These are phyloP conservation scores for Eulacestoma nigropectus DNA, from an alignment of 2,113 vertebrate genomes.

Conservation along the genomic window DNA sequence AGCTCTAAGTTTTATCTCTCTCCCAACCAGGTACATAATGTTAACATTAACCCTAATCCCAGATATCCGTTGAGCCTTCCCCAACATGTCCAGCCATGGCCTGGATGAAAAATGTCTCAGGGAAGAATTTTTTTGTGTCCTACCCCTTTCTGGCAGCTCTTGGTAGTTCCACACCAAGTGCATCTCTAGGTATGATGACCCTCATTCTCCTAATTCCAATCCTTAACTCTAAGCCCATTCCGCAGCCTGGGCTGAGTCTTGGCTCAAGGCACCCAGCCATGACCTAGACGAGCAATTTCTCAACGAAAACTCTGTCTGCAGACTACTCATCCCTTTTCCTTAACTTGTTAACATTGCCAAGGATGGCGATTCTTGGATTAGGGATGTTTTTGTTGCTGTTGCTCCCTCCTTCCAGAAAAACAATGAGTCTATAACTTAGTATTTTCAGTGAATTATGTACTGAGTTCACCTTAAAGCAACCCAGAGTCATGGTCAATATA, in stretches of 20 bases:
- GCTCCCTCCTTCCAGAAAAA: neutral
- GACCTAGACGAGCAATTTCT: neutral
- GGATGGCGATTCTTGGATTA: neutral
- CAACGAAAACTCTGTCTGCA: neutral
- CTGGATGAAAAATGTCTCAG: neutral
- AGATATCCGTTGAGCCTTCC: neutral
- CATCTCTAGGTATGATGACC: neutral
- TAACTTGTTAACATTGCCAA: neutral
- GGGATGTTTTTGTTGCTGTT: neutral
- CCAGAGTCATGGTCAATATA: neutral
- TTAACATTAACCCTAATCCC: neutral
- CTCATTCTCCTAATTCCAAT: neutral
- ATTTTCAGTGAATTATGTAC: neutral
- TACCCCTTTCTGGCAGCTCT: neutral
- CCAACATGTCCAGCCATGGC: neutral
- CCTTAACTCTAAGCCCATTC: neutral
- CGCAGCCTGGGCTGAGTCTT: neutral
- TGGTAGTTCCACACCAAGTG: neutral
- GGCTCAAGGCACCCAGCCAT: neutral
- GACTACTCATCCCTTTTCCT: neutral
- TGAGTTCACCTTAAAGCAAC: neutral
- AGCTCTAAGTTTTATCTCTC: neutral
- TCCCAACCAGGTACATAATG: neutral
- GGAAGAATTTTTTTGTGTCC: neutral
- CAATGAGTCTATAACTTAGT: neutral